Base-by-base conservation (phyloP, 1,140 invertebrate species). In the Paraescarpia echinospica region DNA sequence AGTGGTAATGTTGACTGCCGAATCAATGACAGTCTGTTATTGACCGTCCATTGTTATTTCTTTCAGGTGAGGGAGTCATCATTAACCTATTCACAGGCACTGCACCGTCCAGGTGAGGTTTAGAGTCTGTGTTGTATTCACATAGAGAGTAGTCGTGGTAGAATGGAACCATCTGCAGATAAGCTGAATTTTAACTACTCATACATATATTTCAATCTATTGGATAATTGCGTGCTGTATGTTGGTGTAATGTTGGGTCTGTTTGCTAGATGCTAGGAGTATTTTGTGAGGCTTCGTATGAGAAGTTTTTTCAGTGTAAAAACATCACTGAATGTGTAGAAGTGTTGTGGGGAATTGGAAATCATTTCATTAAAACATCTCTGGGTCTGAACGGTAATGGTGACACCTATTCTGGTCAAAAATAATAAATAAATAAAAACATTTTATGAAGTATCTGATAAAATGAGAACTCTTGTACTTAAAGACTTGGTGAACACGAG, bases 51-150 rank as follows among this genome's bases (percentile, higher is more conserved):
- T n/a, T 92, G 33, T 92, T 89, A 34, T 41, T 41, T 89, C 22
- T 89, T 92, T 33, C 35, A 93, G 92, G 92, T 93, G 41, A 91
- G 33, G 92, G 92, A 14, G 77, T 90, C 35, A 35, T 93, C 33
- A 91, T 93, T 34, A 89, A 93, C 48, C 48, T 93, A 1, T 93
- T 91, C 90, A 93, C 92, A 33, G 92, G 92, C 34, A 91, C 89
- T 33, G 92, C 93, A 89, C 94, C 94, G 89, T 92, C 93, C 94
- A 97, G 97, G 95, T 97, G 97, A 94, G 97, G 93, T 77, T 77
- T 77, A 77, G 59, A 77, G 59, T 77, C 59, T 77, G 59, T 77
- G 59, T 77, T 77, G 2, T 77, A 18, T 77, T 14, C 27, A 31
- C 59, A 27, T 1, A 31, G 2, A 31, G 59, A 27, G 59, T 77